Base-by-base conservation (phyloP, 2,888 invertebrate species). In the Aelia acuminata region DNA sequence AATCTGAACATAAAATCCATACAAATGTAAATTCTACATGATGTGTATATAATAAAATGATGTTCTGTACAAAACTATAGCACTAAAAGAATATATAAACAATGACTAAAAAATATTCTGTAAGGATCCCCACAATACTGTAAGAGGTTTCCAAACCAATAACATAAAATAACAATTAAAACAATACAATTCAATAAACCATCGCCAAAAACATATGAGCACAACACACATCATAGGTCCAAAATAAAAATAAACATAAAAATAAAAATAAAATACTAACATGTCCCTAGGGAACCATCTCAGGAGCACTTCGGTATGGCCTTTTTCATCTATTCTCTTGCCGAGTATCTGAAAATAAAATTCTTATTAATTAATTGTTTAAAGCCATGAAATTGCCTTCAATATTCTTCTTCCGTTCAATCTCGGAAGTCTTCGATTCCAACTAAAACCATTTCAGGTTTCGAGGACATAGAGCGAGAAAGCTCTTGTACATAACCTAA, bases 211-310 rank as follows among this genome's bases (percentile, higher is more conserved):
- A 35, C 18, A 70, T 70, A n/a, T 43, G 31, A 70, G 35, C 20
- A 70, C 4, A 70, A 31, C 5, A 26, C 57, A 53, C n/a, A 18
- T 31, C 22, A 53, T 53, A 53, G 3, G n/a, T 53, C 7, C 49
- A 49, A 49, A n/a, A n/a, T n/a, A n/a, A n/a, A n/a, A n/a, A n/a
- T 53, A 1, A 53, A 53, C 22, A 53, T 57, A 43, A 80, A 70
- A 80, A 43, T 15, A 39, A 80, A 80, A 80, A 80, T n/a, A 80
- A 80, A 80, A 80, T 43, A 95, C 97, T 96, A 93, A 98, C 98
- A 98, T 95, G 92, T 97, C 94, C 89, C 94, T 94, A 89, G 98
- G 98, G 92, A 95, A 94, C 96, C 98, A 98, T 84, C 95, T 95
- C 90, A 98, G 93, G 88, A 97, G 94, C 91, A 96, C 95, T 93